These are phyloP conservation scores for Monodelphis domestica DNA, from an alignment of 2,797 vertebrate genomes.

Conservation along the genomic window DNA sequence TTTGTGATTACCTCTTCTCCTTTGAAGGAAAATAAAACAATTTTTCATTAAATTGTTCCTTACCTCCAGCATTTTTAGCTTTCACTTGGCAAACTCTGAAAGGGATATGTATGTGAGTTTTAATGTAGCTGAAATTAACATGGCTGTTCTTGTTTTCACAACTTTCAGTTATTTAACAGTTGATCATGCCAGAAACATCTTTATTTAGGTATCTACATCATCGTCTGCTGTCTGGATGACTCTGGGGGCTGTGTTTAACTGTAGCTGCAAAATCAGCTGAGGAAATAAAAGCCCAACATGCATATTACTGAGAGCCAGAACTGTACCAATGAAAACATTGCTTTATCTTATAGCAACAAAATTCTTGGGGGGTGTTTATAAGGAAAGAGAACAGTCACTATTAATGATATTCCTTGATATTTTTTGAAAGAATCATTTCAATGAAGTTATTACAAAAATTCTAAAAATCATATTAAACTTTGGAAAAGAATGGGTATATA, in stretches of 20 bases:
- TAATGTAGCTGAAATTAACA: slow-evolving; percentile 43
- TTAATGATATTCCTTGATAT: not conserved
- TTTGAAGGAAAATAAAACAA: not conserved
- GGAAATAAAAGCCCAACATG: not conserved
- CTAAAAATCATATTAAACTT: not conserved
- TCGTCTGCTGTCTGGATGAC: not conserved
- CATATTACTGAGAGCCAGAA: not conserved
- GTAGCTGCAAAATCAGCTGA: not conserved
- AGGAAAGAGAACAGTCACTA: not conserved
- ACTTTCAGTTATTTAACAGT: slow-evolving; percentile 20
- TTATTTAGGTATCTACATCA: slow-evolving; percentile 37
- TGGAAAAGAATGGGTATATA: not conserved
- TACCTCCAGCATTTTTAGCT: slow-evolving; percentile 16
- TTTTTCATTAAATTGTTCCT: not conserved
- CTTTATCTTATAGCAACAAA: not conserved
- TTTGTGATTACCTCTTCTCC: not conserved
- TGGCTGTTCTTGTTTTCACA: not conserved
- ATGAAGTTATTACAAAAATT: not conserved
- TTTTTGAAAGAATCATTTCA: not conserved
- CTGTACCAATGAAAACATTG: not conserved
- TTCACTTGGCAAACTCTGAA: slow-evolving; percentile 50
- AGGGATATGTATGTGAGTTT: slow-evolving; percentile 33
- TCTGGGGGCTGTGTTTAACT: not conserved
- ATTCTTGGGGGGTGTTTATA: not conserved
- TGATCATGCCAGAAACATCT: slow-evolving; percentile 20